Evolutionary conservation across 2,888 invertebrate genomes (phyloP), one percentile per base, ranked within the genome.

Genomic region (Stenodema calcarata): DNA sequence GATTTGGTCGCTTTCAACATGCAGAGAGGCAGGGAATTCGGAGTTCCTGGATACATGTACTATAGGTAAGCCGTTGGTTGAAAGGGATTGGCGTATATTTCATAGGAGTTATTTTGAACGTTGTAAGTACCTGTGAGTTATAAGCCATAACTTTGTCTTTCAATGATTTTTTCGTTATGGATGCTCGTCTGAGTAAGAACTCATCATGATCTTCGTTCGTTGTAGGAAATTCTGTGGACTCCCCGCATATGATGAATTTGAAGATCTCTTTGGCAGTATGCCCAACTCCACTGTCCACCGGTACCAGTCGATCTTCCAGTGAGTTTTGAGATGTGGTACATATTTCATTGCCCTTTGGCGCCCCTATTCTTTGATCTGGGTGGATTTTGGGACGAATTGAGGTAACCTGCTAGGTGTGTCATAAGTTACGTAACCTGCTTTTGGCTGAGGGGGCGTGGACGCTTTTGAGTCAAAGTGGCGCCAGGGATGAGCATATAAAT

Each of bases 1-100:
- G 97, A 98, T 91, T 92, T 98, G 90, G 97, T 97, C 23, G 95
- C 97, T 12, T 96, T 98, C 91, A 98, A 98, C 91, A 97, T 98
- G 95, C 97, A 97, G 91, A 93, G 97, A 90, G 97, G 97, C 78
- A 94, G 98, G 88, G 98, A 98, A 91, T 96, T 97, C 90, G 98
- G 97, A 88, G 92, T 98, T 86, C 97, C 97, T 42, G 96, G 97
- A 82, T 98, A 97, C 91, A 97, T 97, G 96, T 96, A 97, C 91
- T 97, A 95, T 92, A 94, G 92, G 92, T 92, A 89, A 62, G 23
- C 23, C 1, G 35, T 35, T 35, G 2, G 4, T 35, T 4, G 35
- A 4, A 4, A 35, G 35, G 4, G 35, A 35, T 35, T 7, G 35
- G n/a, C n/a, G n/a, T n/a, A n/a, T n/a, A n/a, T n/a, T n/a, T n/a